Base-by-base conservation (phyloP, 1,140 invertebrate genomes). In the Bombus breviceps region DNA sequence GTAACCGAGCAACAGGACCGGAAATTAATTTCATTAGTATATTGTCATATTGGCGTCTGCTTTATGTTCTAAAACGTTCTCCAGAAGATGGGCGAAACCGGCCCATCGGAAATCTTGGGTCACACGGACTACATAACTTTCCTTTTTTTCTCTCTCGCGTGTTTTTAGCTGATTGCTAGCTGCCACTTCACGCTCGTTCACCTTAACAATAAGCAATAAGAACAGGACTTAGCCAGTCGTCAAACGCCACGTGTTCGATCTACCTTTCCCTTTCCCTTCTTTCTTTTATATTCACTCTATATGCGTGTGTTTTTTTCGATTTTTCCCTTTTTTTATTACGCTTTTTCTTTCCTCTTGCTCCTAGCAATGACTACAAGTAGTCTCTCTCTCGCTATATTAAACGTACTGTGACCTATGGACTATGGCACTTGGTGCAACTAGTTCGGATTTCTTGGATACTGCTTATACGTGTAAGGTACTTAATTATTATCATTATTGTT, bases 361-460 rank as follows among this genome's bases (percentile, higher is more conserved):
- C 88, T 53, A 43, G 62, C 75, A 68, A 78, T 37, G 37, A 25
- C 76, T 80, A 88, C 73, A 64, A 76, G 76, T 82, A 71, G 84
- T 76, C 81, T 78, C 81, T 39, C 74, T 18, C 53, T 47, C 43
- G 41, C 64, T 86, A 73, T 89, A 69, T 85, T 81, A 88, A 89
- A 86, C 83, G 71, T 89, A 89, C 78, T 85, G 89, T 89, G 89
- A 90, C 88, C 90, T 92, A 92, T 86, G 90, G 90, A 90, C 91
- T 92, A 92, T 92, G 91, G 91, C 91, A 92, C 91, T 92, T 92
- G 91, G 91, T 92, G 91, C 91, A 91, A 89, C 90, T 90, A 90
- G 80, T 89, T 89, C 82, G 87, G 88, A 89, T 88, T 90, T 82
- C 69, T 77, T 85, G 89, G 76, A 85, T 90, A 90, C 86, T 83